phyloP scores from a whole-genome alignment of 2,888 invertebrate species.

The Slavum lentiscoides region DNA sequence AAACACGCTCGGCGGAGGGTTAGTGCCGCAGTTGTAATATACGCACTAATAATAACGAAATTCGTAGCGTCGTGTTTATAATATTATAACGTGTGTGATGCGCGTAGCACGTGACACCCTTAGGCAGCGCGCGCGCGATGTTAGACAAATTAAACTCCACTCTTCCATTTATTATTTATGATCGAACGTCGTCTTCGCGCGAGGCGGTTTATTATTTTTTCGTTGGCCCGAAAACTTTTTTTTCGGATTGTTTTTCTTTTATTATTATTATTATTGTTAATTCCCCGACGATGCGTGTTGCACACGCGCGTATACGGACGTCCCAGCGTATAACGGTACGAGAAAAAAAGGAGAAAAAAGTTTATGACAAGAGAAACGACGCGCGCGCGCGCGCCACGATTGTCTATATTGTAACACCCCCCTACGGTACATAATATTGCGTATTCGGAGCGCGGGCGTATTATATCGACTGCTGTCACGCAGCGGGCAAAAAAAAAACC shows the following conservation, averaged over 20 bases:
- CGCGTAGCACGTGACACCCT: conserved; percentile 51
- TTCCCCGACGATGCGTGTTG: conserved; percentile 23
- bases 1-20: too few species aligned
- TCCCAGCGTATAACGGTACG: not conserved
- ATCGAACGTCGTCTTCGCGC: conserved; percentile 45
- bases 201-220: conserved; percentile 1
- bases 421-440: too few species aligned
- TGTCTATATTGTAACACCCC: not conserved
- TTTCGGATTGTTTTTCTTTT: not conserved
- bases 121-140: conserved; percentile 24
- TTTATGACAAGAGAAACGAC: conserved; percentile 16
- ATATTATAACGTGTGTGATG: too few species aligned
- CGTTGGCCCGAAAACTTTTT: too few species aligned
- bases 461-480: too few species aligned
- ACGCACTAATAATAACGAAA: too few species aligned
- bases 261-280: not conserved
- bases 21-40: too few species aligned
- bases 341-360: not conserved
- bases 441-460: too few species aligned
- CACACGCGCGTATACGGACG: not conserved
- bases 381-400: not conserved
- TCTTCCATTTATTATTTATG: conserved; percentile 51
- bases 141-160: conserved; percentile 45
- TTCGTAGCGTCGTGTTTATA: too few species aligned
- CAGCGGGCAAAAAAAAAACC: too few species aligned